phyloP scores from a whole-genome alignment of 1,140 invertebrate genomes.

The Eumeta japonica region DNA sequence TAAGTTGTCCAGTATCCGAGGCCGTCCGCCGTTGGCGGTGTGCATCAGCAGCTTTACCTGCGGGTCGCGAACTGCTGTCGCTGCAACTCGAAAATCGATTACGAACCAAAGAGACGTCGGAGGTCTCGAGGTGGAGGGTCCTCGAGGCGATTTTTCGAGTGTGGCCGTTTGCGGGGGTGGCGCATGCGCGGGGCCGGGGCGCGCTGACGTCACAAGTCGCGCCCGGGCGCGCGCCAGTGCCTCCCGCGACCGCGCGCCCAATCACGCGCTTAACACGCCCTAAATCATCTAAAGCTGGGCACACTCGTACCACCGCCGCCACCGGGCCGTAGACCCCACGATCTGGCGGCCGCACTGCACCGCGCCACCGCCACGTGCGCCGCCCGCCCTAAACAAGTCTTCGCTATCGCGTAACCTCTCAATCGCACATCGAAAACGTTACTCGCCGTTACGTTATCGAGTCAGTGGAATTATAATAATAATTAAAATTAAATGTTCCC shows the following conservation, averaged over 20 bases:
- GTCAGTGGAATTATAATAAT: too few species aligned
- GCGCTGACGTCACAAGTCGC: slow-evolving; percentile 45
- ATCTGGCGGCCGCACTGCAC: slow-evolving; percentile 10
- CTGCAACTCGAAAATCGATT: slow-evolving; percentile 53
- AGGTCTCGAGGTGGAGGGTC: slow-evolving; percentile 49
- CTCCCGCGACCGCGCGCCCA: slow-evolving; percentile 38
- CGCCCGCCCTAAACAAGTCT: slow-evolving; percentile 5
- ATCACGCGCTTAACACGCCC: slow-evolving; percentile 42
- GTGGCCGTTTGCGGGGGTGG: slow-evolving; percentile 17
- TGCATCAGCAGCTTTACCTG: too few species aligned
- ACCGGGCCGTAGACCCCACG: slow-evolving; percentile 13
- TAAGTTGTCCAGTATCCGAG: too few species aligned
- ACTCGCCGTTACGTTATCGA: background rate
- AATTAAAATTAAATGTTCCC: too few species aligned
- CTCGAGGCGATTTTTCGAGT: slow-evolving; percentile 43
- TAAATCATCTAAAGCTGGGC: slow-evolving; percentile 27
- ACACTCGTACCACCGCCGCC: slow-evolving; percentile 13
- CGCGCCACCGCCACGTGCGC: too few species aligned
- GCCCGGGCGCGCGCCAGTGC: slow-evolving; percentile 39
- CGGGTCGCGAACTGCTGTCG: slow-evolving; percentile 17
- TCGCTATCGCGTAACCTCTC: too few species aligned
- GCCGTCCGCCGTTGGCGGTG: too few species aligned
- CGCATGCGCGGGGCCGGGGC: slow-evolving; percentile 41
- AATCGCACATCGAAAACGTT: too few species aligned
- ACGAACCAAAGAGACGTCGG: slow-evolving; percentile 47